A percentile compares a stretch with the other conserved stretches of the same genome.
phyloP scores from a whole-genome alignment of 1,140 invertebrate genomes.

The Harpegnathos saltator region DNA sequence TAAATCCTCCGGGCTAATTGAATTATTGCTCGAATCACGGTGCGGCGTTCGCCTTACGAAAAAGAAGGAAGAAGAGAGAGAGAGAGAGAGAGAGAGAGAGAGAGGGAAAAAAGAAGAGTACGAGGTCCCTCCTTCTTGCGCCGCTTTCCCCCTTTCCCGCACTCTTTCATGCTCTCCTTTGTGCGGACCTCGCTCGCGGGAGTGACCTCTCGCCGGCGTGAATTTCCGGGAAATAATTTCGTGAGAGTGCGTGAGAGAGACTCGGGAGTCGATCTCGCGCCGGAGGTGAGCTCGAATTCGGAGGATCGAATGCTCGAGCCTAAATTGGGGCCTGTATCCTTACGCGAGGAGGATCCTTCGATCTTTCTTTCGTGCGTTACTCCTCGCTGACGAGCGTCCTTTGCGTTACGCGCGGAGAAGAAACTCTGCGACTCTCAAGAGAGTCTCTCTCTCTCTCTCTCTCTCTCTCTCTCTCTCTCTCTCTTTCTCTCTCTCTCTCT shows the following conservation, averaged over 20 bases:
- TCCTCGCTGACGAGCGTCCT: background rate
- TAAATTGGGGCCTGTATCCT: constrained; percentile 54
- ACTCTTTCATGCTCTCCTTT: constrained; percentile 28
- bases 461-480: no score
- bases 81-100: background rate
- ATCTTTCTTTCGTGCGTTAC: constrained; percentile 19
- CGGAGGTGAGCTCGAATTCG: constrained; percentile 48
- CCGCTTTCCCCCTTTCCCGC: background rate
- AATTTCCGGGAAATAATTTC: constrained; percentile 62
- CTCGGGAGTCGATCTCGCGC: constrained; percentile 44
- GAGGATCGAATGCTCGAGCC: constrained; percentile 38
- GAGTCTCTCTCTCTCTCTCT: no score
- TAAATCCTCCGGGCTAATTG: constrained; percentile 82
- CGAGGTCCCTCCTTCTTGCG: constrained; percentile 34
- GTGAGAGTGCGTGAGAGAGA: constrained; percentile 57
- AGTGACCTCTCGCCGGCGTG: constrained; percentile 52
- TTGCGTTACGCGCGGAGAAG: background rate
- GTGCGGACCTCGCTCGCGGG: constrained; percentile 39
- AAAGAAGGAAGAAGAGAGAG: constrained; percentile 46
- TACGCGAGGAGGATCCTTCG: background rate
- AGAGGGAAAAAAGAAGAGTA: background rate
- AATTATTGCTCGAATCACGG: constrained; percentile 81
- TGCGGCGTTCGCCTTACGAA: constrained; percentile 69
- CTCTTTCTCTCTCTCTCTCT: no score
- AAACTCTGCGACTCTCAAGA: background rate